phyloP scores from a whole-genome alignment of 1,140 invertebrate genomes.

The Zaprionus gabonicus region DNA sequence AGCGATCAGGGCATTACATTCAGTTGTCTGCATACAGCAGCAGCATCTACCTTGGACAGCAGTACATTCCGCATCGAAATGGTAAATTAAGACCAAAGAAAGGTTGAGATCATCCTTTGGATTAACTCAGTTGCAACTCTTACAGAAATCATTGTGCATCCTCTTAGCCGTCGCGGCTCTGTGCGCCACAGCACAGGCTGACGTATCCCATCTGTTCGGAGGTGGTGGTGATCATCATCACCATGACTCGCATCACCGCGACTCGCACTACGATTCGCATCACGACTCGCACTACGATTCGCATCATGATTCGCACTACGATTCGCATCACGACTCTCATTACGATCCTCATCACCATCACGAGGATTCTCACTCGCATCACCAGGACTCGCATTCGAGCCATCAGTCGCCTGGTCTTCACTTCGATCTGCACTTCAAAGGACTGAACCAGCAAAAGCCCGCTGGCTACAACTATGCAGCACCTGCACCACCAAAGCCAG shows the following conservation, averaged over 20 bases:
- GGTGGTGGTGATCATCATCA: conserved; percentile 35
- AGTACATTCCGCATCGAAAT: conserved; percentile 37
- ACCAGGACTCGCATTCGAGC: conserved; percentile 20
- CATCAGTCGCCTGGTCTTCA: conserved; percentile 39
- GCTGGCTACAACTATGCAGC: conserved; percentile 62
- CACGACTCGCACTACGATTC: neutral
- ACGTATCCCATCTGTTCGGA: conserved; percentile 66
- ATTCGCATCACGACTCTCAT: conserved; percentile 27
- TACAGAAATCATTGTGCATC: conserved; percentile 55
- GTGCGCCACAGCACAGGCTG: conserved; percentile 32
- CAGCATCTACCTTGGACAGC: conserved; percentile 49
- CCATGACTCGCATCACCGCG: conserved; percentile 6
- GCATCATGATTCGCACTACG: conserved; percentile 10
- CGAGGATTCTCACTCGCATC: conserved; percentile 25
- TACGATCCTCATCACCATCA: conserved; percentile 30
- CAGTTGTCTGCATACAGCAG: conserved; percentile 59
- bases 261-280: neutral
- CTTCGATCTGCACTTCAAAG: conserved; percentile 52
- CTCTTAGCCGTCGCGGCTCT: conserved; percentile 54
- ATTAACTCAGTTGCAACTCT: neutral
- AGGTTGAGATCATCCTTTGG: neutral
- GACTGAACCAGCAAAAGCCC: conserved; percentile 43
- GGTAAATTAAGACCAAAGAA: conserved; percentile 34
- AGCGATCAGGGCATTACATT: conserved; percentile 60
- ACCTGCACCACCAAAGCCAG: conserved; percentile 59